phyloP scores from a whole-genome alignment of 2,113 vertebrate genomes.

The Python bivittatus region DNA sequence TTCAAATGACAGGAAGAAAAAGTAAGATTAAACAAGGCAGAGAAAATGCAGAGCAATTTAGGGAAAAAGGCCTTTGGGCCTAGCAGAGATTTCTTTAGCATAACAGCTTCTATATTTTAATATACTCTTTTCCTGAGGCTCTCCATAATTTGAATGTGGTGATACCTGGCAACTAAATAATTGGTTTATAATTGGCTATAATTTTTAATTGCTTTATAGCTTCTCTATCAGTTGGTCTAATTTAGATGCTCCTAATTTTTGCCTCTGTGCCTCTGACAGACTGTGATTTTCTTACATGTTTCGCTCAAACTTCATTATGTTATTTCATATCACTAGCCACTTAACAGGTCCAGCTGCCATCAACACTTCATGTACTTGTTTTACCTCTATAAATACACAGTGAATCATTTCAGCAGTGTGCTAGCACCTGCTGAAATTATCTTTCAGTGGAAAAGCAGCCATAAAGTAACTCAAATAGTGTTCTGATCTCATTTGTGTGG shows the following conservation, averaged over 20 bases:
- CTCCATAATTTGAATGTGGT: not conserved
- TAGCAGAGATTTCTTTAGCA: not conserved
- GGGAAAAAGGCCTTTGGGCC: not conserved
- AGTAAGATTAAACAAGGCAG: not conserved
- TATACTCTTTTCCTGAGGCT: not conserved
- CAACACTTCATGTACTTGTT: not conserved
- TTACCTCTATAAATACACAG: not conserved
- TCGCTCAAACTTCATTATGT: not conserved
- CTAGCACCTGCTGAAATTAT: not conserved
- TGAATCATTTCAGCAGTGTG: not conserved
- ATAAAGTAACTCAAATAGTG: not conserved
- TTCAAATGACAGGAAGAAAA: not conserved
- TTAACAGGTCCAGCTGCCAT: not conserved
- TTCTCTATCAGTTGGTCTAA: not conserved
- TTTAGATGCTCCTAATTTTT: not conserved
- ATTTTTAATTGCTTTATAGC: not conserved
- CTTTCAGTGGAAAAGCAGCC: not conserved
- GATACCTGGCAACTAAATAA: not conserved
- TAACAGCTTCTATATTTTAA: not conserved
- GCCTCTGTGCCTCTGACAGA: not conserved
- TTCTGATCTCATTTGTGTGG: not conserved
- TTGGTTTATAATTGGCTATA: not conserved
- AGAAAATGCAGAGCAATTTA: not conserved
- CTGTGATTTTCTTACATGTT: not conserved
- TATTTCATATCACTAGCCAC: not conserved